Evolutionary conservation across 92 coral and sea anemone species (phyloP), one percentile per base, ranked within the genome.

Genomic region (Parazoanthus swiftii): DNA sequence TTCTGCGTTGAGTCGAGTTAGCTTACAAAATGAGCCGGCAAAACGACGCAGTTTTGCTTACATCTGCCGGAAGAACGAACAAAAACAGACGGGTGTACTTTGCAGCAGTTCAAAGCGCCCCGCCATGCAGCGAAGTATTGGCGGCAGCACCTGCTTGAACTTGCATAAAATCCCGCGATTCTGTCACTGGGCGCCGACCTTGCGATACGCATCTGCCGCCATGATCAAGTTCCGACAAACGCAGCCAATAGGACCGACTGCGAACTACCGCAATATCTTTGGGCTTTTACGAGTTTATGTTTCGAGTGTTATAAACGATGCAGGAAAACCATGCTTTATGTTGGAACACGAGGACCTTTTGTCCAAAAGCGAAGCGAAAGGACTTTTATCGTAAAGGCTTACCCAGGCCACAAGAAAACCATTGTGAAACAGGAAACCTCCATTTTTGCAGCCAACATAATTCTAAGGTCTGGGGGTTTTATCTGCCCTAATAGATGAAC

Each of bases 91-190:
- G 67, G 37, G 26, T 50, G n/a, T 26, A 48, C 33, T 71, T 46
- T 84, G 66, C 25, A 83, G 86, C 36, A 70, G 87, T 84, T 84
- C 87, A 84, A 84, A 84, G 87, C 87, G 42, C 46, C 79, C 87
- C 87, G 87, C 87, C 67, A 59, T 50, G 68, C 56, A 70, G 43
- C 26, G 54, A 84, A 9, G 42, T 71, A 20, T 29, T 48, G 35
- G 68, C 43, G 71, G 87, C 79, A 71, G 42, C 87, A 84, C 87
- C 87, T 84, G 87, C 68, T 43, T 26, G 13, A 5, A 44, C 36
- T 9, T 46, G 50, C 21, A 46, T 25, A 46, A 35, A 35, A n/a
- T 18, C 78, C 29, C 63, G 77, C 79, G 44, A 42, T 74, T 66
- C 51, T 20, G 63, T 44, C 25, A 74, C 23, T 36, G 23, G 8